Percentiles rank a stretch among this genome's conserved stretches.
Conservation (phyloP, 2,113 vertebrate genomes). For the Mormyrus lacerda region DNA sequence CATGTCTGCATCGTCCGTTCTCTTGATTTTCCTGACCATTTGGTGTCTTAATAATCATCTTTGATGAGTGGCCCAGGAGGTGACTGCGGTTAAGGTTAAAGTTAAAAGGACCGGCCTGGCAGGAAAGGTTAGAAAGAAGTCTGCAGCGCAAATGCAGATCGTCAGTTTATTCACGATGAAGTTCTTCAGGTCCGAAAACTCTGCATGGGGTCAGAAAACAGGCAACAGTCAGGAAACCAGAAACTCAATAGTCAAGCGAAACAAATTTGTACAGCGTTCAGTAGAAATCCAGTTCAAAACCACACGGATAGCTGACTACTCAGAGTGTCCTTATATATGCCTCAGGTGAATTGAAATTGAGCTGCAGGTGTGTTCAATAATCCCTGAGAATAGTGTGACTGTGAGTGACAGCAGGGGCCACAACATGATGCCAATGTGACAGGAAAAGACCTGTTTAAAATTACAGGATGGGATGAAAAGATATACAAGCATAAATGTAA, state of each 20-base stretch:
- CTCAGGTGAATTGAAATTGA: neutral
- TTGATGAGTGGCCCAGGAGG: neutral
- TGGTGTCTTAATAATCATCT: neutral
- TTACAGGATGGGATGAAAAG: neutral
- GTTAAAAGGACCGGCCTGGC: neutral
- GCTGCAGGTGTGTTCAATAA: neutral
- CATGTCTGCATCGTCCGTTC: neutral
- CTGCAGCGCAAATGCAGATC: neutral
- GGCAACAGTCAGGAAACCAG: neutral
- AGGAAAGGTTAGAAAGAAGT: neutral
- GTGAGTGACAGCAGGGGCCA: neutral
- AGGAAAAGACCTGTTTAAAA: neutral
- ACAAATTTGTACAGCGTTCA: neutral
- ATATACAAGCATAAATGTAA: neutral
- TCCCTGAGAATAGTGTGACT: neutral
- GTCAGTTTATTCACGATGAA: neutral
- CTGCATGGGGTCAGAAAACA: neutral
- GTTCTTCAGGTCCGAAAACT: neutral
- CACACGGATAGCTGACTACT: neutral
- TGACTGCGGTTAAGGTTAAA: neutral
- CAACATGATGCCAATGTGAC: neutral
- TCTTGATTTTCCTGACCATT: neutral
- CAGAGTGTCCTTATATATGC: neutral
- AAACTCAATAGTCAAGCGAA: neutral
- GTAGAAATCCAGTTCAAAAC: neutral